Evolutionary conservation across 1,140 invertebrate genomes (phyloP).

Genomic region (Chymomyza costata): DNA sequence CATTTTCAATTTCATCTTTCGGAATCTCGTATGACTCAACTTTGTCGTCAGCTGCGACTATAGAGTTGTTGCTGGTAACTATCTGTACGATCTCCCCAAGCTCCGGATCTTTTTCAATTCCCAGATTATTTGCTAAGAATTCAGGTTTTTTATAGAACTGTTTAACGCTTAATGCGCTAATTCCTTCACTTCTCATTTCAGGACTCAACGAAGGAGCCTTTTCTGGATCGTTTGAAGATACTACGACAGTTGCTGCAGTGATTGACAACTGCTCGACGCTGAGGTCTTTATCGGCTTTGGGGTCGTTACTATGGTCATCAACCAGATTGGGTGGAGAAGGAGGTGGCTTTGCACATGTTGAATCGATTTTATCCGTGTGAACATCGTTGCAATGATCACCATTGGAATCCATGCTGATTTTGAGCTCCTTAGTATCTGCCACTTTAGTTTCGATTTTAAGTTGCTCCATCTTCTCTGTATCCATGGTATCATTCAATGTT

Average conservation of each 20-base stretch:
- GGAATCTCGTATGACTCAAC: no score
- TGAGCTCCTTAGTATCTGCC: no score
- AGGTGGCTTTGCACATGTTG: no score
- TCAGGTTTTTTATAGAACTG: slow-evolving; percentile 74
- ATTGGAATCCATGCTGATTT: not conserved
- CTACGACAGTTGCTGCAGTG: not conserved
- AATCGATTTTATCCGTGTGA: not conserved
- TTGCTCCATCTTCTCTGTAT: not conserved
- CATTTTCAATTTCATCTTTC: no score
- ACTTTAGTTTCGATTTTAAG: no score
- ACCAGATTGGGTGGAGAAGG: no score
- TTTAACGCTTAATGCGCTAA: slow-evolving; percentile 66
- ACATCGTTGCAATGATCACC: not conserved
- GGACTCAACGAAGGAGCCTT: slow-evolving; percentile 64
- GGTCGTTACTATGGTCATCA: no score
- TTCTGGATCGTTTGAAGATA: slow-evolving; percentile 12
- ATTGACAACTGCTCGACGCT: not conserved
- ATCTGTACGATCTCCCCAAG: slow-evolving; percentile 73
- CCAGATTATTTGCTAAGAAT: slow-evolving; percentile 74
- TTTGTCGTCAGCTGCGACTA: slow-evolving; percentile 16
- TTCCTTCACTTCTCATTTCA: slow-evolving; percentile 66
- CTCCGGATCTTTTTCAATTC: slow-evolving; percentile 74
- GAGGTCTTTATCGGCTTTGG: not conserved
- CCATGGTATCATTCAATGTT: not conserved
- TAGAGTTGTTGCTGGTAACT: slow-evolving; percentile 11